These are phyloP conservation scores for Machimus rusticus DNA, from an alignment of 2,888 invertebrate genomes.

Conservation along the genomic window DNA sequence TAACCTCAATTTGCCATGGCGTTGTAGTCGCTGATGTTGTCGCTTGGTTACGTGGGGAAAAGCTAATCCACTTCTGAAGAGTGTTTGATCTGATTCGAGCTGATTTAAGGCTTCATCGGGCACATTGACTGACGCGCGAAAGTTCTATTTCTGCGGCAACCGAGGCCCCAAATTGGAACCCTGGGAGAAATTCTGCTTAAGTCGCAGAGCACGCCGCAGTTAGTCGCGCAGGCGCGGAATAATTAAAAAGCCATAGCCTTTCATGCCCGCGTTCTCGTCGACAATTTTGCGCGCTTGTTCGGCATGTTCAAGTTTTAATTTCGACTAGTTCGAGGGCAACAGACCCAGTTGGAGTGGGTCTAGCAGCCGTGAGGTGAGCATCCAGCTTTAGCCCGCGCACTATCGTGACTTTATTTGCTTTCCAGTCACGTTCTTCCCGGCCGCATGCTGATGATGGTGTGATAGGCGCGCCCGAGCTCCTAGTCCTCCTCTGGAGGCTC, in stretches of 20 bases:
- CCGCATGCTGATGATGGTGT: not conserved
- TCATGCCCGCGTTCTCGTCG: not conserved
- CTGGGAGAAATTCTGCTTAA: not conserved
- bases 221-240: not conserved
- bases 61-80: constrained; percentile 2
- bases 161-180: not conserved
- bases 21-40: not conserved
- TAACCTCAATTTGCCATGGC: constrained; percentile 2
- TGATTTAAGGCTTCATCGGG: constrained; percentile 17
- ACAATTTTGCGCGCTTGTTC: not conserved
- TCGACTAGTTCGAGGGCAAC: not conserved
- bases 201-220: not conserved
- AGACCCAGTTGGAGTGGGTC: not conserved
- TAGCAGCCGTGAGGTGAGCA: not conserved
- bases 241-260: not conserved
- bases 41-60: not conserved
- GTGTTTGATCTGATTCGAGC: not conserved
- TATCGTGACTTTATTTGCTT: not conserved
- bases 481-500: not conserved
- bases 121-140: not conserved
- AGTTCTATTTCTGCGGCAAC: not conserved
- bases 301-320: not conserved
- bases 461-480: not conserved
- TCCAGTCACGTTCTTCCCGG: constrained; percentile 11
- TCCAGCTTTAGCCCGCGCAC: not conserved